Base-by-base conservation (phyloP, 37 sponge, comb jelly and placozoan species). In the Tethya wilhelma region DNA sequence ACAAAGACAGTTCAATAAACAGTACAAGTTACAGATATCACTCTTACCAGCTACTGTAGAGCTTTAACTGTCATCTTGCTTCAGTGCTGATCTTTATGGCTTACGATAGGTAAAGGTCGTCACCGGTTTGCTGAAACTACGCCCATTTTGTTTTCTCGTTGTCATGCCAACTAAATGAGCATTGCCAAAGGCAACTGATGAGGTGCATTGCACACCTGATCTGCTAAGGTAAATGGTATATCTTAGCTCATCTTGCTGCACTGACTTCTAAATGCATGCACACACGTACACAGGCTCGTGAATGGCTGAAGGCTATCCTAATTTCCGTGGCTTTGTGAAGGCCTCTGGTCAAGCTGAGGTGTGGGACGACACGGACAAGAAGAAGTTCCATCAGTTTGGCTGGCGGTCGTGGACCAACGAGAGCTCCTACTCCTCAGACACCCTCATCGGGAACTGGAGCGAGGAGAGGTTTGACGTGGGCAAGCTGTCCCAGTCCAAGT, bases 401-500 rank as follows among this genome's bases (percentile, higher is more conserved):
- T 93, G 94, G 94, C 56, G 79, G 34, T 67, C 68, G 4, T 65
- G 79, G 5, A 82, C 69, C 12, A 83, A 73, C 23, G 73, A 78
- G 59, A 83, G 64, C 32, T 41, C 65, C 17, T 96, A 85, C 71
- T 76, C 83, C 7, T 56, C 89, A 7, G 73, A 86, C 20, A 88
- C 90, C 36, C 91, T 96, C 37, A 85, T 96, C 2, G 97, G 95
- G 25, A 96, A 96, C 71, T 96, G 97, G 97, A 85, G 86, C 60
- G 97, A 96, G 55, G 91, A 96, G 23, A 70, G 72, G 19, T 91
- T 94, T 65, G 97, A 96, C 60, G 84, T 91, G 19, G 64, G 73
- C 28, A 41, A 69, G 23, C 32, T 94, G 4, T 38, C 81, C 4
- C 39, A 86, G 64, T 30, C 67, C 12, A 84, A 69, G 32, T 73